Conservation (phyloP, 2,797 vertebrate species). For the Sternarchorhynchus goeldii region DNA sequence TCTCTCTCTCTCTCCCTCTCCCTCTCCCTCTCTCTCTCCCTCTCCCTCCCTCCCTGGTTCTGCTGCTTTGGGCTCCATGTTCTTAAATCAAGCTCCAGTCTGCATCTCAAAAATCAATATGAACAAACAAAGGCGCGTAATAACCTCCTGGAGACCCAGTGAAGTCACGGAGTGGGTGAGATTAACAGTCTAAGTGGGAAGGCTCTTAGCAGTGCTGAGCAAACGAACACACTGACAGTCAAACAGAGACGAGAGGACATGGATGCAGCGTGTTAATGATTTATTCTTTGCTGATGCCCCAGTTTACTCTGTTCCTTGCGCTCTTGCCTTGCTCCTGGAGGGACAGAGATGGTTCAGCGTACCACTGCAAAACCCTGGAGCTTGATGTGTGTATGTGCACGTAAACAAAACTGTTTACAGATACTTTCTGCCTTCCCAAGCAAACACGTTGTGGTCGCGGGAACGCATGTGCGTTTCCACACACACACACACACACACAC, state of each 20-base stretch:
- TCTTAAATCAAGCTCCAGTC: constrained; percentile 36
- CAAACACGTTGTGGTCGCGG: neutral
- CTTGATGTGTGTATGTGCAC: neutral
- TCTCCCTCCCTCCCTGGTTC: neutral
- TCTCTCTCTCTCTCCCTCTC: constrained; percentile 27
- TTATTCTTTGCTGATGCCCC: neutral
- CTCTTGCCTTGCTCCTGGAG: constrained; percentile 8
- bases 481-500: neutral
- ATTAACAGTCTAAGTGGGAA: constrained; percentile 66
- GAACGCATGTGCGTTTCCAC: too few species aligned
- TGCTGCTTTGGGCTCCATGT: constrained; percentile 35
- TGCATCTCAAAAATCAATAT: constrained; percentile 63
- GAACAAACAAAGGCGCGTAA: constrained; percentile 59
- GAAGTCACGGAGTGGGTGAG: constrained; percentile 66
- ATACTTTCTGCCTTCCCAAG: constrained; percentile 4
- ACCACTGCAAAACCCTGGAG: neutral
- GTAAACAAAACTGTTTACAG: constrained; percentile 14
- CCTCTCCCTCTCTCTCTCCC: neutral
- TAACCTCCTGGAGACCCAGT: constrained; percentile 64
- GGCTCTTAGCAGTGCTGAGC: constrained; percentile 61
- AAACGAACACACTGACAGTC: constrained; percentile 57
- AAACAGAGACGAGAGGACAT: constrained; percentile 56
- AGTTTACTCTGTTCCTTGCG: constrained; percentile 25
- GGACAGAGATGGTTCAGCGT: constrained; percentile 1
- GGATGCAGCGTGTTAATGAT: constrained; percentile 40